These are phyloP conservation scores for Polypterus senegalus DNA, from an alignment of 2,113 vertebrate genomes.

Conservation along the genomic window DNA sequence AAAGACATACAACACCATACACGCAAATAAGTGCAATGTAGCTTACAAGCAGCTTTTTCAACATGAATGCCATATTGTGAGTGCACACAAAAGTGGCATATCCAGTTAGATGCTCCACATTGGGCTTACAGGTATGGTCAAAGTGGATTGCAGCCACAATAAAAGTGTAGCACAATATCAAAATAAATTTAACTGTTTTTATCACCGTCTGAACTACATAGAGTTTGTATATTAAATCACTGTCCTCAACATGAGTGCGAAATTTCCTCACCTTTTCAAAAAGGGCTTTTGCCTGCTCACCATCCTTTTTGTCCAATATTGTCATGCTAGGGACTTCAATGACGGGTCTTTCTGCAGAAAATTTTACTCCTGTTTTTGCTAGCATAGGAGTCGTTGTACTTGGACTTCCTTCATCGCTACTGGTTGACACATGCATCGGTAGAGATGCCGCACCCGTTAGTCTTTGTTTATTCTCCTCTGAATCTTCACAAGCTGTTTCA, in stretches of 20 bases:
- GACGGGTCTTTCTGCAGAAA: conserved; percentile 83
- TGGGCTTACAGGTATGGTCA: conserved; percentile 71
- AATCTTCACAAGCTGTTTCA: conserved; percentile 92
- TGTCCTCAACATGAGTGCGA: conserved; percentile 88
- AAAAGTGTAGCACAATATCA: conserved; percentile 89
- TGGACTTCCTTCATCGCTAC: conserved; percentile 90
- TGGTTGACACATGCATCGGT: conserved; percentile 84
- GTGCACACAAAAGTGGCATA: conserved; percentile 83
- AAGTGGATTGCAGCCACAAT: conserved; percentile 90
- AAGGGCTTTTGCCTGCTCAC: conserved; percentile 91
- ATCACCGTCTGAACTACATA: conserved; percentile 90
- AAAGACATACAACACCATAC: conserved; percentile 86
- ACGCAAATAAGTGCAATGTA: conserved; percentile 93
- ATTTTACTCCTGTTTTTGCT: conserved; percentile 78
- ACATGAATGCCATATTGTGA: conserved; percentile 96
- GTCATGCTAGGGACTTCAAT: conserved; percentile 88
- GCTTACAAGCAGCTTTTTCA: conserved; percentile 88
- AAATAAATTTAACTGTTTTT: conserved; percentile 91
- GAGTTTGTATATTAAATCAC: conserved; percentile 89
- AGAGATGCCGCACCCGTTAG: conserved; percentile 73
- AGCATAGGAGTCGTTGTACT: conserved; percentile 80
- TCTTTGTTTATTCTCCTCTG: conserved; percentile 90
- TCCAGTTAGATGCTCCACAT: conserved; percentile 86
- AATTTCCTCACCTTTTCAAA: conserved; percentile 97
- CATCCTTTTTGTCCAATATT: conserved; percentile 94